phyloP scores from a whole-genome alignment of 2,888 invertebrate species.

The Allolobophora icterica region DNA sequence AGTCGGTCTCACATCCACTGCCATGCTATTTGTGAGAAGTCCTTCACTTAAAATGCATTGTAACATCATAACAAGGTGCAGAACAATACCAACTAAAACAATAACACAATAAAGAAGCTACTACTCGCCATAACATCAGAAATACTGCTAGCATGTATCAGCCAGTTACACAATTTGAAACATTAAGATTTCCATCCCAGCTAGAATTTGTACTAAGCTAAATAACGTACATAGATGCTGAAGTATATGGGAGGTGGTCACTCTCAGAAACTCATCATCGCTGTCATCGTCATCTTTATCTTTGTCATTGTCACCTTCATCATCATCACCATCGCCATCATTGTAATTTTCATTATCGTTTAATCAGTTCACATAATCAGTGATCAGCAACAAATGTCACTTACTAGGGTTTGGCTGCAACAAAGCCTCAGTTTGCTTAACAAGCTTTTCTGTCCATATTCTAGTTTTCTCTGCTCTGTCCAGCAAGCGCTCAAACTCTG shows the following conservation, averaged over 20 bases:
- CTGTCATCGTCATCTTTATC: no score
- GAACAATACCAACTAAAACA: not conserved
- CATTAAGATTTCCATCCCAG: not conserved
- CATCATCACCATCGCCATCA: not conserved
- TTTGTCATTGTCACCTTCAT: not conserved
- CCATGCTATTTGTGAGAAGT: not conserved
- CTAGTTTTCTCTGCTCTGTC: slow-evolving; percentile 85
- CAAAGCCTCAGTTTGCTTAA: slow-evolving; percentile 80
- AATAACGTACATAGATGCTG: no score
- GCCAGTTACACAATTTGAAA: not conserved
- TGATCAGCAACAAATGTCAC: slow-evolving; percentile 40
- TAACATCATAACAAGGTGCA: not conserved
- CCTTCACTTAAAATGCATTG: not conserved
- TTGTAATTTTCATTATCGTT: not conserved
- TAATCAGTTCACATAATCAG: not conserved
- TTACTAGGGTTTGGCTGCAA: slow-evolving; percentile 87
- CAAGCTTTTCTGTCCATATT: slow-evolving; percentile 82
- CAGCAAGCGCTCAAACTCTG: slow-evolving; percentile 84
- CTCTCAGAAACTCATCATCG: not conserved
- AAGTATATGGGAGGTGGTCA: not conserved
- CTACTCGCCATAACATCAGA: not conserved
- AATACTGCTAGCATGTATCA: not conserved
- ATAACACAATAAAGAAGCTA: not conserved
- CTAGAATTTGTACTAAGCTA: not conserved
- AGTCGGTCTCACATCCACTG: not conserved